Conservation (phyloP, 2,113 vertebrate genomes). For the Gymnobelideus leadbeateri region DNA sequence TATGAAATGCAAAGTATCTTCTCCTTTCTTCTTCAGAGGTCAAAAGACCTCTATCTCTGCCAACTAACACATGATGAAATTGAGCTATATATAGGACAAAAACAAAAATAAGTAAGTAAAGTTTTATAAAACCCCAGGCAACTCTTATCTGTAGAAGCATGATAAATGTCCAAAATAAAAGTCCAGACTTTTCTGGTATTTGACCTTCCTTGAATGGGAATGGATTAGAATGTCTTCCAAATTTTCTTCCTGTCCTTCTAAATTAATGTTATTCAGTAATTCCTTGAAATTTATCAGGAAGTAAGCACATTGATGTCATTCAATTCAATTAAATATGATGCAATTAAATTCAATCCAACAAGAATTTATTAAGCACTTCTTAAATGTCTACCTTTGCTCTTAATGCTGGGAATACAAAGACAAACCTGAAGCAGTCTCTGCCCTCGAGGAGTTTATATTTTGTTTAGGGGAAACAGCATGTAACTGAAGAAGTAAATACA, state of each 20-base stretch:
- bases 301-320: background rate
- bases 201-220: constrained; percentile 1
- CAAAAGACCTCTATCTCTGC: background rate
- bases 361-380: background rate
- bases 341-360: background rate
- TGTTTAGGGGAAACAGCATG: background rate
- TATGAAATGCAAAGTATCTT: background rate
- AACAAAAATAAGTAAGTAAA: background rate
- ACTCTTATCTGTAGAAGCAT: constrained; percentile 13
- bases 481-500: background rate
- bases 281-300: background rate
- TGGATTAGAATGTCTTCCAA: background rate
- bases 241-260: background rate
- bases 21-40: background rate
- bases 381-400: background rate
- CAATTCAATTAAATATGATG: background rate
- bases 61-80: background rate
- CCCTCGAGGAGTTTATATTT: background rate
- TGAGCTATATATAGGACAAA: background rate
- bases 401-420: background rate
- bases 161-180: constrained; percentile 43
- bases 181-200: constrained; percentile 41
- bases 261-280: background rate
- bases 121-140: background rate
- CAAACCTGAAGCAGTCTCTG: background rate